Base-by-base conservation (phyloP, 2,888 invertebrate genomes). In the Gisinianus flammeolus region DNA sequence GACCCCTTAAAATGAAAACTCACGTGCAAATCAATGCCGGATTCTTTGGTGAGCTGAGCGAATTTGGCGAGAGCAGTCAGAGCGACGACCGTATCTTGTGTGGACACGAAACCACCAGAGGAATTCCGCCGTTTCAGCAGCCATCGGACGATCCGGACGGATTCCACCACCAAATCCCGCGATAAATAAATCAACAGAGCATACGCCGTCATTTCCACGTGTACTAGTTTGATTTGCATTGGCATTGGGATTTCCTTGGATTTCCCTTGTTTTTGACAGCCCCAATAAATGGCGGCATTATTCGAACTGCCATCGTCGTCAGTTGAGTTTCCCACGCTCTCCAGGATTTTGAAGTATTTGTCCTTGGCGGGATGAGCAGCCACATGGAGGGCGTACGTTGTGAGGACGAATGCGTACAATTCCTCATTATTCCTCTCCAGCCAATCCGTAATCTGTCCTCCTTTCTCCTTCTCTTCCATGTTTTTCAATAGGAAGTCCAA, bases 121-220 rank as follows among this genome's bases (percentile, higher is more conserved):
- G 89, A 88, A 85, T 92, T 93, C 83, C 92, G 88, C 85, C 93
- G 92, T 31, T 89, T 88, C 6, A 92, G 88, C 31, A 94, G 87
- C 93, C 93, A 94, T 77, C 91, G 90, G 85, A 93, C 89, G 44
- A 93, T 88, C 0, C 92, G 91, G 28, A 92, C 86, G 0, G 90
- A 83, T 26, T 78, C 79, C 8, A 83, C 84, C 0, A 88, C 85
- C 62, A 89, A 86, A 0, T 68, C 66, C 78, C 89, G 87, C 79
- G 86, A 85, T 19, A 91, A 85, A 84, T 90, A 91, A 0, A 94
- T 91, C 76, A 96, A 88, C 76, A 98, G 88, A 0, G 92, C 93
- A 87, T 97, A 98, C 0, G 96, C 92, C 0, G 97, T 96, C 85
- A 95, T 94, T 87, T 94, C 94, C 2, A 97, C 74, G 19, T 76